phyloP scores from a whole-genome alignment of 1,140 invertebrate genomes.

The Geopemphigus sp. region DNA sequence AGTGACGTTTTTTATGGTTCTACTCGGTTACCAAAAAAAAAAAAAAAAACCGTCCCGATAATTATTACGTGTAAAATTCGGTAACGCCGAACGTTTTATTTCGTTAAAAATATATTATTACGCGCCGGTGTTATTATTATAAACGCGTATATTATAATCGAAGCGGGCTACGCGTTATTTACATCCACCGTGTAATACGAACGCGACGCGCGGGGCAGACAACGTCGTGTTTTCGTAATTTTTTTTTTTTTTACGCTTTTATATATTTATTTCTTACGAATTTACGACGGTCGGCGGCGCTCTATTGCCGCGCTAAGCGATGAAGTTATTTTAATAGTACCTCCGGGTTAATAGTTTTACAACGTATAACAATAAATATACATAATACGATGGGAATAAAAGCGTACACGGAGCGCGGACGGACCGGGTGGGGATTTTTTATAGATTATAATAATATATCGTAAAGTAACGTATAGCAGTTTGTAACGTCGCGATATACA shows the following conservation, averaged over 20 bases:
- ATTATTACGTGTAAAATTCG: neutral
- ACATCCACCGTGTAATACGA: neutral
- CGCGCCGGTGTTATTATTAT: no score
- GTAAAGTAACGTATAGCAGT: neutral
- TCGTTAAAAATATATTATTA: neutral
- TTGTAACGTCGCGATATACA: neutral
- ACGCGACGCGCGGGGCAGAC: no score
- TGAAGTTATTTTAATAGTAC: slow-evolving; percentile 1
- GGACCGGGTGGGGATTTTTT: neutral
- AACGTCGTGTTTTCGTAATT: neutral
- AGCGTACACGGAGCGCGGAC: neutral
- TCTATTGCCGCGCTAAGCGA: neutral
- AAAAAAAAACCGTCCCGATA: neutral
- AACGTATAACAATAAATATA: neutral
- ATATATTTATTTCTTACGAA: slow-evolving; percentile 6
- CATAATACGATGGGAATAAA: neutral
- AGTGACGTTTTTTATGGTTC: neutral
- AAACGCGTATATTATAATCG: neutral
- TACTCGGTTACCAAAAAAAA: neutral
- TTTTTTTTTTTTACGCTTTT: slow-evolving; percentile 14
- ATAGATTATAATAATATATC: neutral
- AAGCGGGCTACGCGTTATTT: no score
- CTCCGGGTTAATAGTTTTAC: slow-evolving; percentile 16
- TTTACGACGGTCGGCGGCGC: no score
- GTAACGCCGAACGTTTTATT: neutral